Percentiles rank a stretch among this genome's conserved stretches.
phyloP scores from a whole-genome alignment of 2,888 invertebrate species.

The Chesias legatella region DNA sequence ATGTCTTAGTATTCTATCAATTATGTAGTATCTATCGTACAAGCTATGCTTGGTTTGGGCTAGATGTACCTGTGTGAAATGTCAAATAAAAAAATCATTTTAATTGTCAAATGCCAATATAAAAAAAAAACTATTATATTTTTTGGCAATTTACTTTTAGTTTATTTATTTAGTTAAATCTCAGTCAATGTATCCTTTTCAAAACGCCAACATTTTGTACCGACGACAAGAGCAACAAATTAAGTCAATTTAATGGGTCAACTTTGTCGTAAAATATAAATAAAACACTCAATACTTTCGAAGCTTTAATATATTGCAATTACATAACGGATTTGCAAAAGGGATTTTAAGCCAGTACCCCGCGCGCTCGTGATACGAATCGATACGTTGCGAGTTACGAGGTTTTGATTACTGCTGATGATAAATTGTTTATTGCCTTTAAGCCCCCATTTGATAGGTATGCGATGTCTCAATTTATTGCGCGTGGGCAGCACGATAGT shows the following conservation, averaged over 20 bases:
- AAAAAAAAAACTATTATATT: no score
- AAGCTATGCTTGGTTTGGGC: no score
- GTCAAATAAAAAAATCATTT: no score
- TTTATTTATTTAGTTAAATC: no score
- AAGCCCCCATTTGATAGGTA: conserved; percentile 34
- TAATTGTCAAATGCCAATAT: no score
- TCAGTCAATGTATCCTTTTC: not conserved
- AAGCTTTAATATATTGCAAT: conserved; percentile 36
- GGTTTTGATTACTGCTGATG: conserved; percentile 33
- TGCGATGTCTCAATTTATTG: conserved; percentile 40
- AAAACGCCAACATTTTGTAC: conserved; percentile 18
- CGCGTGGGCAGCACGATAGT: conserved; percentile 31
- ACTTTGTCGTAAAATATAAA: conserved; percentile 36
- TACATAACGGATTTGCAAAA: conserved; percentile 39
- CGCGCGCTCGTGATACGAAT: conserved; percentile 29
- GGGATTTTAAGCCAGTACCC: conserved; percentile 30
- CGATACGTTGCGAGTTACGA: conserved; percentile 33
- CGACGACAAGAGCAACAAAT: conserved; percentile 26
- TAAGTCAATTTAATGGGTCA: conserved; percentile 29
- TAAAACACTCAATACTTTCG: conserved; percentile 30
- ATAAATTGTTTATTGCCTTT: conserved; percentile 34
- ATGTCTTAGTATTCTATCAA: no score
- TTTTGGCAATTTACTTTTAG: no score
- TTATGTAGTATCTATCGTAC: no score
- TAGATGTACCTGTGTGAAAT: no score